phyloP scores from a whole-genome alignment of 2,888 invertebrate species.

The Cheilosia urbana region DNA sequence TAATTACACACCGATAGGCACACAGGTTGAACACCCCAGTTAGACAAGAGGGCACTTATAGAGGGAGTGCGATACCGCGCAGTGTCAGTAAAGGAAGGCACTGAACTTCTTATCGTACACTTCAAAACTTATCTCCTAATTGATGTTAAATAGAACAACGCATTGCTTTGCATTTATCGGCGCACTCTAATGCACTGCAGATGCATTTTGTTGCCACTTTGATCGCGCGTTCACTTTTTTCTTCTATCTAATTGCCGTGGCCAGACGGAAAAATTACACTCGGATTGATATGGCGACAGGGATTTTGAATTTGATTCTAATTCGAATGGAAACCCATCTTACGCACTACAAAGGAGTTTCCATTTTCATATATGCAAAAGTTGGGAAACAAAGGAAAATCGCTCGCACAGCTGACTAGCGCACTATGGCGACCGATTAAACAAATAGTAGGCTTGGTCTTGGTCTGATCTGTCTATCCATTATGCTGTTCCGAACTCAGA shows the following conservation, averaged over 20 bases:
- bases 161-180: constrained; percentile 39
- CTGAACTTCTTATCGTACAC: constrained; percentile 69
- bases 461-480: background rate
- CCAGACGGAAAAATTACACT: constrained; percentile 15
- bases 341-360: background rate
- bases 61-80: background rate
- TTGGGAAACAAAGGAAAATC: constrained; percentile 34
- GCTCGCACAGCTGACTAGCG: constrained; percentile 57
- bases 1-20: constrained; percentile 9
- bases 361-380: background rate
- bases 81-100: constrained; percentile 43
- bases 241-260: constrained; percentile 35
- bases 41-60: constrained; percentile 12
- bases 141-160: constrained; percentile 56
- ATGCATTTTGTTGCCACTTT: constrained; percentile 28
- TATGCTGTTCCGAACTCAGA: background rate
- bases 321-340: constrained; percentile 30
- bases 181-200: constrained; percentile 10
- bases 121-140: constrained; percentile 55
- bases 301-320: constrained; percentile 46
- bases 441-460: constrained; percentile 62
- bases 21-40: constrained; percentile 14
- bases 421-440: constrained; percentile 60
- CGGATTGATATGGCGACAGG: constrained; percentile 17
- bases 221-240: constrained; percentile 34